Evolutionary conservation across 2,888 invertebrate species (phyloP).

Genomic region (Seladonia tumulorum): DNA sequence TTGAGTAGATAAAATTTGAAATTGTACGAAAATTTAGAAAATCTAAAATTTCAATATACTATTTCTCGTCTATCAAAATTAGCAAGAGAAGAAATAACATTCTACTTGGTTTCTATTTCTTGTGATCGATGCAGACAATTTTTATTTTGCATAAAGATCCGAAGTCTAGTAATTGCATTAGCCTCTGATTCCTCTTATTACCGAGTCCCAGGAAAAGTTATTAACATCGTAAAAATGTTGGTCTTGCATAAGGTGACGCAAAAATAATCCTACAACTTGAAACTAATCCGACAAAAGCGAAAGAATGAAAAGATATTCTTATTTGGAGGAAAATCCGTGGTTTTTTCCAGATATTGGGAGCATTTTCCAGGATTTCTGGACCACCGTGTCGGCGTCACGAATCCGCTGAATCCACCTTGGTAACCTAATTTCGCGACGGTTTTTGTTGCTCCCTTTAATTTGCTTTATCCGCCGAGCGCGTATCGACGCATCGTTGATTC

Average conservation of each 20-base stretch:
- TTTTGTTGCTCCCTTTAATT: conserved; percentile 6
- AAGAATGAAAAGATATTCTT: not conserved
- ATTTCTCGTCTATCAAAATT: too few species aligned
- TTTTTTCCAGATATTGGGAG: not conserved
- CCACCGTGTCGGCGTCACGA: not conserved
- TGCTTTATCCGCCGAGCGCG: not conserved
- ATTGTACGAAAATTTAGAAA: too few species aligned
- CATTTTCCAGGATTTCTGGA: not conserved
- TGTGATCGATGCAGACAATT: too few species aligned
- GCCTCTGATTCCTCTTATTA: too few species aligned
- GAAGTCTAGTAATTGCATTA: too few species aligned
- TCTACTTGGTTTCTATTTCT: too few species aligned
- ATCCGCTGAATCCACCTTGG: not conserved
- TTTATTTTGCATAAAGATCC: too few species aligned
- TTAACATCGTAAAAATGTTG: not conserved
- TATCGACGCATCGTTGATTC: conserved; percentile 5
- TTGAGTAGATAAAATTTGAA: too few species aligned
- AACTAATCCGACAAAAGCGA: not conserved
- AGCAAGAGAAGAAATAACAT: too few species aligned
- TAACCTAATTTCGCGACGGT: not conserved
- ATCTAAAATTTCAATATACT: too few species aligned
- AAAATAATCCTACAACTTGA: not conserved
- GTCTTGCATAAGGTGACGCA: too few species aligned
- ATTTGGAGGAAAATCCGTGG: not conserved
- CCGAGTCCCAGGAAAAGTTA: not conserved